phyloP scores from a whole-genome alignment of 37 sponge, comb jelly and placozoan species.

The Geodia barretti region DNA sequence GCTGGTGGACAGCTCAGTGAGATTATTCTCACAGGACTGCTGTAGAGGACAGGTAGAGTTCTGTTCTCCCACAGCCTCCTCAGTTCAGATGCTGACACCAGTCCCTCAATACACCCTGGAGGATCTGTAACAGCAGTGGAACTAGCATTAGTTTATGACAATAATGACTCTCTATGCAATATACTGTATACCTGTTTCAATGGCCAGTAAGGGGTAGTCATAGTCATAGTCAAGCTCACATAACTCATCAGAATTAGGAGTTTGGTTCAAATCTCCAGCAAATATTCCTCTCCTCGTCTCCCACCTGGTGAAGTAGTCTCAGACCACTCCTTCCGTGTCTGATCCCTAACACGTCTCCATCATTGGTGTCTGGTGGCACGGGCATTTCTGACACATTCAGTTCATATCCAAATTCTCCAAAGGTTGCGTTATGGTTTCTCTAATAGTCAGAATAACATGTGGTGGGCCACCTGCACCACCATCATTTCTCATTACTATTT shows the following conservation, averaged over 20 bases:
- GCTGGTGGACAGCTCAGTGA: not conserved
- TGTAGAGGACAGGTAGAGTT: not conserved
- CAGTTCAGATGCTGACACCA: not conserved
- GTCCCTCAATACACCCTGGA: not conserved
- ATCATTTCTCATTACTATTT: too few species aligned
- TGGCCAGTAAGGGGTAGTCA: not conserved
- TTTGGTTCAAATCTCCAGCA: not conserved
- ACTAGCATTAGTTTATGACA: not conserved
- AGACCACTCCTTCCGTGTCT: not conserved
- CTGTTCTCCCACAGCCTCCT: not conserved
- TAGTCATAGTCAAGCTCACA: not conserved
- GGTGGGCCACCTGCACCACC: too few species aligned
- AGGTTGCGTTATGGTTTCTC: not conserved
- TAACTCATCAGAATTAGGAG: not conserved
- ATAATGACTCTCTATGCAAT: not conserved
- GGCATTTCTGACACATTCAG: too few species aligned
- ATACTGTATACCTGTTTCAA: not conserved
- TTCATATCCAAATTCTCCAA: not conserved
- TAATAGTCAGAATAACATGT: not conserved
- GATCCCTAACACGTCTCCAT: not conserved
- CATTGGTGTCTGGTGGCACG: too few species aligned
- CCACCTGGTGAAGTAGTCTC: not conserved
- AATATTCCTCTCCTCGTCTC: not conserved
- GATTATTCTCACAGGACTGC: not conserved
- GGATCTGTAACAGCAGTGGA: not conserved